Evolutionary conservation across 2,113 vertebrate species (phyloP), one percentile per base, ranked within the genome.

Genomic region (Callopanchax toddi): DNA sequence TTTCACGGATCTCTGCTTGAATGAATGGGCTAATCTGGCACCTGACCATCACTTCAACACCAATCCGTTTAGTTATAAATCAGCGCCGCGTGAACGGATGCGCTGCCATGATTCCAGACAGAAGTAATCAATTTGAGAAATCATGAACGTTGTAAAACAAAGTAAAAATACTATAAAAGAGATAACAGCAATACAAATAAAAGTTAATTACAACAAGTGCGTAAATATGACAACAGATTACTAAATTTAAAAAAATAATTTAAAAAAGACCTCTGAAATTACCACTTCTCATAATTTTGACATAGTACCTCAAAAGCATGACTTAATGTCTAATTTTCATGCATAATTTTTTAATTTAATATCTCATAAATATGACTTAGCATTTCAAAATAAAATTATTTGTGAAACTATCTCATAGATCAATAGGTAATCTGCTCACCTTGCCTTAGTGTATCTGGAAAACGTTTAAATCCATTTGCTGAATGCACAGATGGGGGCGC

Each of bases 41-140:
- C 0, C 1, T 7, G 0, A 0, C 4, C 20, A 7, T n/a, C 2
- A 21, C 3, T 2, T 43, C 26, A 16, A 6, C 1, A 22, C 3
- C 1, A 0, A 32, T 53, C 54, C 11, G 17, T 2, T 13, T 5
- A 1, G 1, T 17, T 46, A 1, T 10, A 21, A n/a, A 17, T 55
- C 46, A 1, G 20, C 0, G 13, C 13, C 1, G 3, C 20, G 25
- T 23, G 2, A 57, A 11, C 42, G 51, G 68, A 61, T 16, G 44
- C 65, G 36, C 55, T 63, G 82, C 45, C 1, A 40, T 3, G 12
- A 3, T 12, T 8, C 2, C 2, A 54, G 69, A 11, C 81, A 1
- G 32, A 52, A 79, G 3, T 16, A 75, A 1, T 32, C 12, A 17
- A 44, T 43, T 18, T 5, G 8, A 13, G 15, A 61, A 22, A 17